These are phyloP conservation scores for Plagiodera versicolora DNA, from an alignment of 2,888 invertebrate genomes.

Conservation along the genomic window DNA sequence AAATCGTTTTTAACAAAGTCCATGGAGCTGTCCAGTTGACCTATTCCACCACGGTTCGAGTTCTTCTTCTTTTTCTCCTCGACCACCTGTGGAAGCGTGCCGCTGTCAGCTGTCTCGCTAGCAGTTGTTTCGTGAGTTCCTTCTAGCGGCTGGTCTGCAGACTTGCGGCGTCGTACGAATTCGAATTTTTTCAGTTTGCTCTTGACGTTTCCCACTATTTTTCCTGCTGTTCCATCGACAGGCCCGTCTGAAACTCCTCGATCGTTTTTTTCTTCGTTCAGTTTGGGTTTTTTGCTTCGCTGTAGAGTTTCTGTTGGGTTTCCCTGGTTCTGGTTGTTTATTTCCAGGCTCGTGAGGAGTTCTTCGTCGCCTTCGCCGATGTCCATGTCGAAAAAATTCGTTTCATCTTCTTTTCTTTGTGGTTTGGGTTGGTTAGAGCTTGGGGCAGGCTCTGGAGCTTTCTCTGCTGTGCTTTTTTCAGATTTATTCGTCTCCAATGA, in stretches of 20 bases:
- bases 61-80: no score
- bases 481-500: not conserved
- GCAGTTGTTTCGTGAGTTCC: not conserved
- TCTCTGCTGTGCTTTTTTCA: slow-evolving; percentile 8
- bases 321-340: not conserved
- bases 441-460: not conserved
- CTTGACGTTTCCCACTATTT: slow-evolving; percentile 10
- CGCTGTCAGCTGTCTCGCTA: no score
- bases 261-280: not conserved
- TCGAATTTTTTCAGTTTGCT: slow-evolving; percentile 32
- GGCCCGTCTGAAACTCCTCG: not conserved
- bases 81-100: no score
- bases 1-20: slow-evolving; percentile 32
- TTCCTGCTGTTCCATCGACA: not conserved
- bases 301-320: not conserved
- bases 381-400: not conserved
- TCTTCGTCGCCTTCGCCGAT: not conserved
- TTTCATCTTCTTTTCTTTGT: not conserved
- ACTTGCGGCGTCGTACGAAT: slow-evolving; percentile 12
- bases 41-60: no score
- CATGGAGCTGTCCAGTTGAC: not conserved
- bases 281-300: not conserved
- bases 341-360: not conserved
- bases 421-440: not conserved
- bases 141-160: not conserved